Evolutionary conservation across 1,140 invertebrate species (phyloP).

Genomic region (Catajapyx aquilonaris): DNA sequence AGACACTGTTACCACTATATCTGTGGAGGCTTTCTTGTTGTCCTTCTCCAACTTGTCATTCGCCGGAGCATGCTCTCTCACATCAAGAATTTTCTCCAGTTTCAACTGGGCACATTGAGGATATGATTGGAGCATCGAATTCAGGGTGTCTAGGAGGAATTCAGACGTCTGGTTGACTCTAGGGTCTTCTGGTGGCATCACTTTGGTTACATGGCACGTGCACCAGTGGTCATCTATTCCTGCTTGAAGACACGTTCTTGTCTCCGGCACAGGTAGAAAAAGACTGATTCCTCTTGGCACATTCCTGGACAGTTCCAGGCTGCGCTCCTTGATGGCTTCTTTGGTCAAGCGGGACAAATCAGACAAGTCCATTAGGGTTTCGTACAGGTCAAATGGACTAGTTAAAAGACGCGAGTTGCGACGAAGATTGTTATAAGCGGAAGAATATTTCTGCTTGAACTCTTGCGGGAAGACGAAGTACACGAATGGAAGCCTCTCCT

Average conservation of each 20-base stretch:
- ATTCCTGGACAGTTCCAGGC: neutral
- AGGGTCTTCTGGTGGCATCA: conserved; percentile 5
- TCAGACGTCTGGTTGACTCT: neutral
- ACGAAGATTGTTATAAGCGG: conserved; percentile 17
- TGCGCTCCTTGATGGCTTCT: neutral
- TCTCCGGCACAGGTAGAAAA: conserved; percentile 16
- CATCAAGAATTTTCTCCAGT: neutral
- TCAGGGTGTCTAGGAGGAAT: neutral
- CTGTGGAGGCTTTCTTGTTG: neutral
- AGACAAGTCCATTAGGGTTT: conserved; percentile 18
- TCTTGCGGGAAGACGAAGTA: conserved; percentile 24
- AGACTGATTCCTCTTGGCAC: conserved; percentile 14
- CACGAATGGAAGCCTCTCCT: conserved; percentile 30
- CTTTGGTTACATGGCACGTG: conserved; percentile 24
- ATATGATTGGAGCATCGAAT: neutral
- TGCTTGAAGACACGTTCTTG: conserved; percentile 22
- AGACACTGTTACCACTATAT: neutral
- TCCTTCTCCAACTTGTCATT: neutral
- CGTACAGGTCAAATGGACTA: conserved; percentile 24
- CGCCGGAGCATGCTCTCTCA: neutral
- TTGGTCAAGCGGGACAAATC: neutral
- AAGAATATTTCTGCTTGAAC: conserved; percentile 19
- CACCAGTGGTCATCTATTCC: conserved; percentile 31
- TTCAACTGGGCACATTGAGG: conserved; percentile 2
- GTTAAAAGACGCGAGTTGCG: conserved; percentile 19